Base-by-base conservation (phyloP, 2,113 vertebrate genomes). In the Gallinago jamesoni region DNA sequence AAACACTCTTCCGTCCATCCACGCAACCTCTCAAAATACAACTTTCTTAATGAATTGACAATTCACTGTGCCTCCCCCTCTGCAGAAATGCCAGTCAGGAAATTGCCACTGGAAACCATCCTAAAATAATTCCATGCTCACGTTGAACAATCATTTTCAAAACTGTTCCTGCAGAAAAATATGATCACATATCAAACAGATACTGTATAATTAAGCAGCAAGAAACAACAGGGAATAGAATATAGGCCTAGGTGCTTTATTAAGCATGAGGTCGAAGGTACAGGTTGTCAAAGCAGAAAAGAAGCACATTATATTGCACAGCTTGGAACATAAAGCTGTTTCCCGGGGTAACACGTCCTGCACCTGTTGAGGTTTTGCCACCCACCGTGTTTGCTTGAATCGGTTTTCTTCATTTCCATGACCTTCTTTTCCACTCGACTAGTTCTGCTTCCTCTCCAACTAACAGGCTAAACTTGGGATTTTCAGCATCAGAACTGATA, bases 181-280 rank as follows among this genome's bases (percentile, higher is more conserved):
- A 94, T 87, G 81, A 96, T 81, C 93, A 96, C 96, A 87, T 97
- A 96, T 93, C 91, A 94, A 96, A 95, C 15, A 64, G 96, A 97
- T 96, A 97, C 68, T 74, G 76, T 96, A 94, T 96, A 97, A 97
- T 94, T 97, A 96, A 96, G 84, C 84, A 96, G 94, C 76, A 89
- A 97, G 95, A 87, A 90, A 93, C 91, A 96, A 84, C 92, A 84
- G 91, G 89, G 82, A 79, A 82, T 35, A 95, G 93, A 96, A 96
- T 30, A 75, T 47, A 78, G 31, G 86, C 85, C 94, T 95, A 87
- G 93, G 87, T 97, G 96, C 81, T 96, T 96, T 96, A 97, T 95
- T 95, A 95, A 97, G 83, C 94, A 76, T 60, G 69, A 90, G 48
- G 73, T 91, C 97, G 87, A 96, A 90, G 93, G 69, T 24, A 62